Conservation (phyloP, 2,888 invertebrate genomes). For the Chalcosyrphus nemorum region DNA sequence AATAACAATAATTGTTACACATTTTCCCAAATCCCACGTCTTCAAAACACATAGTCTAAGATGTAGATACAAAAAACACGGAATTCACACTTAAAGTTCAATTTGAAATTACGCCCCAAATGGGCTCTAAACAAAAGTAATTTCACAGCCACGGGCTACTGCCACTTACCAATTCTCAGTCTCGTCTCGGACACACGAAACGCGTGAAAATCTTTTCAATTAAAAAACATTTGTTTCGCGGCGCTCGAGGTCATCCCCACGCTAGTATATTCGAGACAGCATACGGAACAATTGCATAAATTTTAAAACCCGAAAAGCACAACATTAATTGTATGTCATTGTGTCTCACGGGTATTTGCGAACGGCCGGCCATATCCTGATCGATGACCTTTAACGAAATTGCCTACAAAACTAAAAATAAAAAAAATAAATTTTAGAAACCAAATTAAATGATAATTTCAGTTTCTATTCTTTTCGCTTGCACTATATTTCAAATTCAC, state of each 20-base stretch:
- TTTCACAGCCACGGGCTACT: constrained; percentile 27
- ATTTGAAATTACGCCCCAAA: constrained; percentile 45
- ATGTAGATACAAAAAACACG: not conserved
- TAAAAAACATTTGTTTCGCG: constrained; percentile 36
- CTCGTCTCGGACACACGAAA: constrained; percentile 30
- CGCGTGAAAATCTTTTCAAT: constrained; percentile 62
- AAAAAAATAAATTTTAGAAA: not conserved
- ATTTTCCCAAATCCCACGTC: constrained; percentile 43
- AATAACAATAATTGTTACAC: constrained; percentile 51
- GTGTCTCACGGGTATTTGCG: not conserved
- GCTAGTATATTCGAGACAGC: not conserved
- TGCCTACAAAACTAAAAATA: not conserved
- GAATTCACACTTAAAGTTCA: constrained; percentile 30
- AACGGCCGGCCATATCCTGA: not conserved
- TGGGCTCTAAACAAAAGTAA: not conserved
- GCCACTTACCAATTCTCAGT: constrained; percentile 42
- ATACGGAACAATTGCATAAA: constrained; percentile 37
- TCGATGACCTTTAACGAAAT: constrained; percentile 33
- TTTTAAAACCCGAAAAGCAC: not conserved
- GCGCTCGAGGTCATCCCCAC: constrained; percentile 49
- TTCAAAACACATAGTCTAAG: not conserved
- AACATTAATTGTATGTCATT: constrained; percentile 17
- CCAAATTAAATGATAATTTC: constrained; percentile 9
- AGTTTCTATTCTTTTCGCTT: constrained; percentile 3
- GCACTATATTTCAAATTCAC: constrained; percentile 30